These are phyloP conservation scores for Plagodis pulveraria DNA, from an alignment of 2,888 invertebrate species.

Conservation along the genomic window DNA sequence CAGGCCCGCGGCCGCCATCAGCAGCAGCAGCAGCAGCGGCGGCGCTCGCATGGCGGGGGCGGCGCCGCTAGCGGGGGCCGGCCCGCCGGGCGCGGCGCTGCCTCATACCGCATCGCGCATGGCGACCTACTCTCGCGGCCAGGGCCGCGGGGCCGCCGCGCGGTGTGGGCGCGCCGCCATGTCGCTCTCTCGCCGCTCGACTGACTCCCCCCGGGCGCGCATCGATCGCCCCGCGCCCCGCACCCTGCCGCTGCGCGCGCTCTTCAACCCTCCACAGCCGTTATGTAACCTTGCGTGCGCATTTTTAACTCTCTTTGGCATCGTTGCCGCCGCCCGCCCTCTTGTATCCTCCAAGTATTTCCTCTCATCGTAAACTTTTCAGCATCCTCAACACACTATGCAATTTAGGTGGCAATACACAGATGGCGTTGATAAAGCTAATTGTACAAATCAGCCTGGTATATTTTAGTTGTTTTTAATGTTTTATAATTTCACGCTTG, in stretches of 20 bases:
- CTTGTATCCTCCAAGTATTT: slow-evolving; percentile 36
- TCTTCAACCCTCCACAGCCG: slow-evolving; percentile 60
- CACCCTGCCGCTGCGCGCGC: slow-evolving; percentile 70
- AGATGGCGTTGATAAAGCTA: slow-evolving; percentile 31
- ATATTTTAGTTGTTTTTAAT: no score
- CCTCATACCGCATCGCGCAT: slow-evolving; percentile 88
- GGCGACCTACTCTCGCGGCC: slow-evolving; percentile 85
- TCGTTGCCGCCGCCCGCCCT: slow-evolving; percentile 48
- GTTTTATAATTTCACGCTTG: no score
- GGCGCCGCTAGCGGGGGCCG: slow-evolving; percentile 85
- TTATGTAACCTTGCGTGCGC: slow-evolving; percentile 82
- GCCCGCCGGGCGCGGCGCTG: slow-evolving; percentile 86
- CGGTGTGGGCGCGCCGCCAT: slow-evolving; percentile 84
- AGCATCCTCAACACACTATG: not conserved
- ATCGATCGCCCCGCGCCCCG: slow-evolving; percentile 82
- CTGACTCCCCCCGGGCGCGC: slow-evolving; percentile 82
- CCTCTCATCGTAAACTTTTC: not conserved
- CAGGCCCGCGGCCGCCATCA: slow-evolving; percentile 83
- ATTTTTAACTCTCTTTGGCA: slow-evolving; percentile 58
- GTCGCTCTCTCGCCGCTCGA: slow-evolving; percentile 83
- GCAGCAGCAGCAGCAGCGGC: slow-evolving; percentile 87
- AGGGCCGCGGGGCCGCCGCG: slow-evolving; percentile 85
- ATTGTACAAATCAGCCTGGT: no score
- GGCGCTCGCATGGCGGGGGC: slow-evolving; percentile 89
- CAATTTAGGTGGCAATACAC: slow-evolving; percentile 10